Percentiles rank a stretch among this genome's conserved stretches.
Conservation (phyloP, 2,797 vertebrate genomes). For the Falco concolor region DNA sequence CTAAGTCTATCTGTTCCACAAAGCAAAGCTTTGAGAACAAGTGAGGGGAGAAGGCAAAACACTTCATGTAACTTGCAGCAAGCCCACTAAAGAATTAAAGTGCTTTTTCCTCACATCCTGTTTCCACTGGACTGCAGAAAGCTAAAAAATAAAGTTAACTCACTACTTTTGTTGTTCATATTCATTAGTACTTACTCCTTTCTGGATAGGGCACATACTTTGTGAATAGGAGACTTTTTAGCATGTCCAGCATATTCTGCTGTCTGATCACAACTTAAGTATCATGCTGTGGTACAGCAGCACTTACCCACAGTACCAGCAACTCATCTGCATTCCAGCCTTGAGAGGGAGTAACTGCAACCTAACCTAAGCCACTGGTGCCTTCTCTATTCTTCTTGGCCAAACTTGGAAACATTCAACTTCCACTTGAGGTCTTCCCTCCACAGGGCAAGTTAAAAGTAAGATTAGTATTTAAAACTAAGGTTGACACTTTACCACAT, state of each 20-base stretch:
- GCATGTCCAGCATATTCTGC: neutral
- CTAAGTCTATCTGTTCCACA: neutral
- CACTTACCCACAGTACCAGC: neutral
- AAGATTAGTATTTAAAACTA: neutral
- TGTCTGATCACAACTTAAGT: neutral
- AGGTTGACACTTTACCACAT: neutral
- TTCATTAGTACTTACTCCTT: neutral
- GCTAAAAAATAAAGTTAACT: neutral
- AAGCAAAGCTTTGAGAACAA: neutral
- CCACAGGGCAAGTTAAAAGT: neutral
- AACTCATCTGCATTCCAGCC: neutral
- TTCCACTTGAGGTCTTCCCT: neutral
- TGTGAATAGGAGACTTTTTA: neutral
- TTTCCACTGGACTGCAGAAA: neutral
- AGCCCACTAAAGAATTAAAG: neutral
- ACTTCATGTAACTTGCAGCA: neutral
- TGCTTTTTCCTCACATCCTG: neutral
- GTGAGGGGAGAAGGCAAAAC: rapidly evolving
- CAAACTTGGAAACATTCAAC: neutral
- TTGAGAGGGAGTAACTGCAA: neutral
- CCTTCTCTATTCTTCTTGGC: neutral
- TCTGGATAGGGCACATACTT: neutral
- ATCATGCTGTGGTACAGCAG: neutral
- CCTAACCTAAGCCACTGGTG: neutral
- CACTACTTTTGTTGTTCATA: neutral